Conservation (phyloP, 1,140 invertebrate species). For the Asobara japonica region DNA sequence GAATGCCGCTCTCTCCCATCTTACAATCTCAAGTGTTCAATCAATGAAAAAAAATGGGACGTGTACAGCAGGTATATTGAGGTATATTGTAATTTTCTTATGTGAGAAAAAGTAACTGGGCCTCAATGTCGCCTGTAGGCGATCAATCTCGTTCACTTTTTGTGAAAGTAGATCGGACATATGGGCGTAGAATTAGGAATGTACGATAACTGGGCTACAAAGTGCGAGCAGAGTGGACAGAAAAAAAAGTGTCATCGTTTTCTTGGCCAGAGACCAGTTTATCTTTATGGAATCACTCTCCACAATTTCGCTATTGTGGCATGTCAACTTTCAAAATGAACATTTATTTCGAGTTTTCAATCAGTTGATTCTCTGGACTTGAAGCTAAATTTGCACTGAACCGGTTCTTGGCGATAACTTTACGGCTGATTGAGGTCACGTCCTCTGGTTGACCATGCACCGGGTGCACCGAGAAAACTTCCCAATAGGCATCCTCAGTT, state of each 20-base stretch:
- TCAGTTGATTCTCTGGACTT: too few species aligned
- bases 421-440: too few species aligned
- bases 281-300: not conserved
- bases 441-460: too few species aligned
- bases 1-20: too few species aligned
- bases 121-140: not conserved
- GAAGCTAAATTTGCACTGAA: too few species aligned
- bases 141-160: not conserved
- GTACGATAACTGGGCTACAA: not conserved
- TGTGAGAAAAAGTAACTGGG: not conserved
- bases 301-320: not conserved
- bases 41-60: not conserved
- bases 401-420: too few species aligned
- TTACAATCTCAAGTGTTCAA: not conserved
- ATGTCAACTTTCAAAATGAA: not conserved
- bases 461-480: too few species aligned
- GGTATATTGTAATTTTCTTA: not conserved
- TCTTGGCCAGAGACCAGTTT: not conserved
- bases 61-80: not conserved
- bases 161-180: slow-evolving; percentile 3
- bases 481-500: too few species aligned
- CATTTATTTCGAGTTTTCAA: too few species aligned
- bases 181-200: not conserved
- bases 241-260: not conserved
- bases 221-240: not conserved